phyloP scores from a whole-genome alignment of 2,888 invertebrate species.

The Anthrax anthrax region DNA sequence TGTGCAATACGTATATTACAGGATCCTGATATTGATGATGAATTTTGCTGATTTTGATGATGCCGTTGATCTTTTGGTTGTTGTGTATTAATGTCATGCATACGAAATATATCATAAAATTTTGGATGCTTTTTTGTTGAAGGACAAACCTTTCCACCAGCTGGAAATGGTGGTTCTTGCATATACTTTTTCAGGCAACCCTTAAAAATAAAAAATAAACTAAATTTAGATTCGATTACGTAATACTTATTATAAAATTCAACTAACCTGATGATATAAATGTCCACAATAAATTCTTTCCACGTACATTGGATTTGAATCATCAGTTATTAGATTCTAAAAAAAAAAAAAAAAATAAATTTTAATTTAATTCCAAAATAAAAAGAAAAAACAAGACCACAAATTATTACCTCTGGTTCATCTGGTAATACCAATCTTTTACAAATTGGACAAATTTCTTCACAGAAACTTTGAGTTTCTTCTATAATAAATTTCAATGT shows the following conservation, averaged over 20 bases:
- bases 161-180: slow-evolving; percentile 57
- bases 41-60: background rate
- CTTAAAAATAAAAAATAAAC: slow-evolving; percentile 17
- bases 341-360: too few species aligned
- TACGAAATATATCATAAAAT: slow-evolving; percentile 21
- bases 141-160: slow-evolving; percentile 54
- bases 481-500: slow-evolving; percentile 46
- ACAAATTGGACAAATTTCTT: slow-evolving; percentile 50
- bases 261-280: slow-evolving; percentile 41
- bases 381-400: too few species aligned
- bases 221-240: background rate
- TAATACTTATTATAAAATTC: background rate
- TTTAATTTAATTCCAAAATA: too few species aligned
- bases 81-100: background rate
- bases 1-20: slow-evolving; percentile 54
- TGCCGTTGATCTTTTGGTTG: background rate
- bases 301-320: slow-evolving; percentile 42
- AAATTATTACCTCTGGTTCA: slow-evolving; percentile 36
- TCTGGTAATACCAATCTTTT: slow-evolving; percentile 43
- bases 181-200: slow-evolving; percentile 52
- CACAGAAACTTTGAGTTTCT: slow-evolving; percentile 44
- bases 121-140: slow-evolving; percentile 27
- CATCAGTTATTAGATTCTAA: slow-evolving; percentile 39
- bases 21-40: background rate
- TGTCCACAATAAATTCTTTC: slow-evolving; percentile 62